Conservation (phyloP, 2,797 vertebrate genomes). For the Clarias fuscus region DNA sequence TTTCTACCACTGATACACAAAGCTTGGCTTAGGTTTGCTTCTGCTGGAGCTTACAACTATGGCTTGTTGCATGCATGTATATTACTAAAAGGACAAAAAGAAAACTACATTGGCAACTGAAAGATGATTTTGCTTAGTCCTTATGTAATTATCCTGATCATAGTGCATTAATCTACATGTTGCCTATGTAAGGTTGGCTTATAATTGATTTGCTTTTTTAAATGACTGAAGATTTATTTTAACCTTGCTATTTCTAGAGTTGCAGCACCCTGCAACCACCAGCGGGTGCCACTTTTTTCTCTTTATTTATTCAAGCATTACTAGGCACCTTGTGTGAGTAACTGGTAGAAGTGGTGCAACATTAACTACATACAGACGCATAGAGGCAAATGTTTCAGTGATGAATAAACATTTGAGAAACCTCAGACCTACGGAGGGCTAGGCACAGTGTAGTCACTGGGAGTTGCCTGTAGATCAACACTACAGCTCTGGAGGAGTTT, state of each 20-base stretch:
- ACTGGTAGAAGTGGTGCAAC: conserved; percentile 19
- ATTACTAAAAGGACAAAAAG: not conserved
- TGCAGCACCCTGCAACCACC: conserved; percentile 62
- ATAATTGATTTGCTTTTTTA: conserved; percentile 1
- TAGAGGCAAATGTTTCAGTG: conserved; percentile 17
- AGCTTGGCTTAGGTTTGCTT: conserved; percentile 69
- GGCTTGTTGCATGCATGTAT: conserved; percentile 46
- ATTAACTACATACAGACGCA: conserved; percentile 3
- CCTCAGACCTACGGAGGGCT: conserved; percentile 14
- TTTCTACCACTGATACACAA: conserved; percentile 68
- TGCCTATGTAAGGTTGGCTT: not conserved
- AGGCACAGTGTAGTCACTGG: conserved; percentile 23
- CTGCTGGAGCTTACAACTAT: conserved; percentile 44
- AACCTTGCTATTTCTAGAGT: not conserved
- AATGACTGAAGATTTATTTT: not conserved
- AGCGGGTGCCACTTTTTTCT: conserved; percentile 78
- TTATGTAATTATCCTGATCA: not conserved
- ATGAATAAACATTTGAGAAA: conserved; percentile 29
- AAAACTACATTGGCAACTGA: not conserved
- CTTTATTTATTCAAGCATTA: conserved; percentile 46
- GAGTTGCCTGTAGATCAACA: conserved; percentile 31
- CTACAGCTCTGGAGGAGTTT: conserved; percentile 41
- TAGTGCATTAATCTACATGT: not conserved
- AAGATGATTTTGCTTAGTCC: not conserved
- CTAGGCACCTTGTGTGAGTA: conserved; percentile 19